These are phyloP conservation scores for Stictonetta naevosa DNA, from an alignment of 2,113 vertebrate genomes.

Conservation along the genomic window DNA sequence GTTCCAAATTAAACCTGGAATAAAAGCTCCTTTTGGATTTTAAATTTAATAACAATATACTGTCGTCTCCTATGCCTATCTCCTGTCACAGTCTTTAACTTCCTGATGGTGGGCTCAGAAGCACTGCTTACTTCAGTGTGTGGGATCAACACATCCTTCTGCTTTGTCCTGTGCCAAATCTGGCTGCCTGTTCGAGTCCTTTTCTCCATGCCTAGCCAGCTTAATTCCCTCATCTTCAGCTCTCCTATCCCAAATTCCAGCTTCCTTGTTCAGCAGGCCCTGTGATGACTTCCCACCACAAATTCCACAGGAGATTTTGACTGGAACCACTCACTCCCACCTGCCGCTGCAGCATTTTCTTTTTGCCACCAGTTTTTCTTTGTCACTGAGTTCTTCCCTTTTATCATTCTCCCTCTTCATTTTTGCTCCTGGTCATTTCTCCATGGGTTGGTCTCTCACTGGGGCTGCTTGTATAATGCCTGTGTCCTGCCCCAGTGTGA, in stretches of 20 bases:
- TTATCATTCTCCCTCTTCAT: not conserved
- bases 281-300: not conserved
- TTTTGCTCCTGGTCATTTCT: not conserved
- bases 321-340: not conserved
- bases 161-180: not conserved
- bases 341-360: not conserved
- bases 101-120: not conserved
- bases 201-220: not conserved
- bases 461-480: not conserved
- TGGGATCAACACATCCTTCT: not conserved
- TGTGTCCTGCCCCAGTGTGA: not conserved
- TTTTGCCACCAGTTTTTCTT: not conserved
- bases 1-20: not conserved
- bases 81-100: constrained; percentile 14
- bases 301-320: not conserved
- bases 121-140: not conserved
- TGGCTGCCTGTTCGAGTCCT: not conserved
- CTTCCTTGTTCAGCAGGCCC: not conserved
- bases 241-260: not conserved
- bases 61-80: not conserved
- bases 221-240: not conserved
- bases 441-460: not conserved
- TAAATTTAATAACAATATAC: not conserved
- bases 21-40: not conserved
- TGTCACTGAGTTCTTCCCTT: not conserved